Base-by-base conservation (phyloP, 2,888 invertebrate genomes). In the Nesidiocoris tenuis region DNA sequence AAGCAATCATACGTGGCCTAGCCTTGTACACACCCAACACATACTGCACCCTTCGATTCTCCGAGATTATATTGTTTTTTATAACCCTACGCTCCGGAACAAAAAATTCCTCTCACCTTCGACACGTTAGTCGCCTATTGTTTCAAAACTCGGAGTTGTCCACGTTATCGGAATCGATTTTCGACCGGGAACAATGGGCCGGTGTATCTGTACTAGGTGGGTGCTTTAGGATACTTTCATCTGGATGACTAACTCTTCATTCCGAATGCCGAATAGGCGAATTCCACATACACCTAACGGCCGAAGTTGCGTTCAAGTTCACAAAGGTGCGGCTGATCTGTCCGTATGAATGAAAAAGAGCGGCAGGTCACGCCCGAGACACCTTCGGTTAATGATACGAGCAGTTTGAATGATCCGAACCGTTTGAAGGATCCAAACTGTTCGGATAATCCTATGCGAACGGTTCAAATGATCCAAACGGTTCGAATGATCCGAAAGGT, bases 121-220 rank as follows among this genome's bases (percentile, higher is more conserved):
- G 1, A n/a, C 17, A 54, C 3, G 18, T 23, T 56, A 59, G 65
- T 19, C 39, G 65, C 16, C 70, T 59, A 70, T 70, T 70, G 70
- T 70, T 70, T 70, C 59, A n/a, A 3, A 24, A 23, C 17, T 24
- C 59, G 16, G 70, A 70, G 70, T 59, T 70, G 54, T 70, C 59
- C 70, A 70, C 70, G 70, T 70, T 70, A 70, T 70, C 70, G 70
- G 70, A 70, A 70, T 70, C 70, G 70, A 70, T 70, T 70, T 70
- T 70, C 59, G 24, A 70, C 70, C 39, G 39, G 70, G 17, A 70
- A 70, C 70, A 70, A 70, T 70, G 70, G 70, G 70, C 39, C 39
- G 39, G 5, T 39, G 5, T 39, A 39, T 7, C 39, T 39, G 39
- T 7, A 39, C 39, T 12, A 39, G n/a, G n/a, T n/a, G n/a, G 39